A percentile compares a stretch with the other conserved stretches of the same genome.
phyloP scores from a whole-genome alignment of 1,140 invertebrate species.

The Drosophila aff. region DNA sequence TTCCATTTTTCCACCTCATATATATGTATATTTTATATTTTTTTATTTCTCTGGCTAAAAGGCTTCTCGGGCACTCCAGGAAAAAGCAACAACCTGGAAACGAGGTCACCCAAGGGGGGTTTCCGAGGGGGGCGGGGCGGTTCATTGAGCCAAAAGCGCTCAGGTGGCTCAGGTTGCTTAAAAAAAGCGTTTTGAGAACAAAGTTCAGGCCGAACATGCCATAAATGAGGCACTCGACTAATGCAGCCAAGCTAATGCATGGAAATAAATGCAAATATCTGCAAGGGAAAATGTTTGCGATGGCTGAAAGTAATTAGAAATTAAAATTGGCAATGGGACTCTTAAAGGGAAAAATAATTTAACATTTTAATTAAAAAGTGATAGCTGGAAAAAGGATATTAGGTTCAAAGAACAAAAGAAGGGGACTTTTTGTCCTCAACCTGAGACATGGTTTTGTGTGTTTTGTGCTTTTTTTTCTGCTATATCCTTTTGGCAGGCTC shows the following conservation, averaged over 20 bases:
- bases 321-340: too few relatives aligned
- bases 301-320: background rate
- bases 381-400: background rate
- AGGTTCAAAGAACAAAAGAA: background rate
- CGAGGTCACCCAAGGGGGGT: slow-evolving; percentile 13
- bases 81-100: slow-evolving; percentile 11
- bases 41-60: slow-evolving; percentile 22
- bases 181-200: slow-evolving; percentile 26
- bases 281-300: background rate
- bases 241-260: background rate
- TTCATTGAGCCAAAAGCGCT: slow-evolving; percentile 34
- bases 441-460: background rate
- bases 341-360: background rate
- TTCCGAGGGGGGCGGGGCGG: background rate
- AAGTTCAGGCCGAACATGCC: slow-evolving; percentile 21
- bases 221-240: slow-evolving; percentile 19
- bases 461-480: background rate
- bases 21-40: background rate
- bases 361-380: background rate
- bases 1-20: slow-evolving; percentile 45
- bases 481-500: background rate
- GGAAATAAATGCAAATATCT: background rate
- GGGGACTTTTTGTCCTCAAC: background rate
- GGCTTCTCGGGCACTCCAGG: slow-evolving; percentile 27
- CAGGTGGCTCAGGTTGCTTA: slow-evolving; percentile 15